Percentiles rank a stretch among this genome's conserved stretches.
Evolutionary conservation across 2,888 invertebrate species (phyloP).

Genomic region (Melinaea menophilus): DNA sequence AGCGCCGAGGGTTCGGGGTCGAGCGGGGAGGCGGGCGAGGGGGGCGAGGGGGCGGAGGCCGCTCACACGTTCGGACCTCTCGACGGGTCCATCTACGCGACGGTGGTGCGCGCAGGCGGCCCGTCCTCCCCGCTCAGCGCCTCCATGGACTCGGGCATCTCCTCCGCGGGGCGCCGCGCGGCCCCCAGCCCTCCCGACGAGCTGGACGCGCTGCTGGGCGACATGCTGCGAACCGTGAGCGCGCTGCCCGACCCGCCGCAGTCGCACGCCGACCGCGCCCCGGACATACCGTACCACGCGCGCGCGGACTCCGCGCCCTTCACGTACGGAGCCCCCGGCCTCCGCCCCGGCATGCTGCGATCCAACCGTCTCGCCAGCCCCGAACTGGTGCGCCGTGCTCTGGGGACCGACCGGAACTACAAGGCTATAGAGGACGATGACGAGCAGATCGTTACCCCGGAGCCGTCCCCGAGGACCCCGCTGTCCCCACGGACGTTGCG

Average conservation of each 20-base stretch:
- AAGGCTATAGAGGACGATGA: slow-evolving; percentile 65
- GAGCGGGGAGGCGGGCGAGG: slow-evolving; percentile 66
- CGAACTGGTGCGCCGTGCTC: slow-evolving; percentile 87
- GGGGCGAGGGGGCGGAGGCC: slow-evolving; percentile 66
- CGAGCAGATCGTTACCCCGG: slow-evolving; percentile 61
- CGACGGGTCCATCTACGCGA: slow-evolving; percentile 94
- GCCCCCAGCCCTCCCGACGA: slow-evolving; percentile 79
- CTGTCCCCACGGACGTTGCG: slow-evolving; percentile 59
- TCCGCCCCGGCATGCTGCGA: slow-evolving; percentile 81
- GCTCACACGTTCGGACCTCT: slow-evolving; percentile 89
- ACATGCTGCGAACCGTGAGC: slow-evolving; percentile 93
- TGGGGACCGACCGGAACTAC: slow-evolving; percentile 63
- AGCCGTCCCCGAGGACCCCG: slow-evolving; percentile 52
- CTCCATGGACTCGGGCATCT: slow-evolving; percentile 95
- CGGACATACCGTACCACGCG: slow-evolving; percentile 93
- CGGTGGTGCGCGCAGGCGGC: slow-evolving; percentile 74
- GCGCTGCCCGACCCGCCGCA: slow-evolving; percentile 82
- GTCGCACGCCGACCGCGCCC: slow-evolving; percentile 61
- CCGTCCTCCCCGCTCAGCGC: slow-evolving; percentile 86
- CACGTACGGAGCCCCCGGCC: slow-evolving; percentile 86
- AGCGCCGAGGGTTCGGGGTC: slow-evolving; percentile 70
- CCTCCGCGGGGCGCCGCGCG: slow-evolving; percentile 82
- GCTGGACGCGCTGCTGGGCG: slow-evolving; percentile 89
- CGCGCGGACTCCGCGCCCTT: slow-evolving; percentile 92
- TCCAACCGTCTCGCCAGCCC: slow-evolving; percentile 89